These are phyloP conservation scores for Petroica traversi DNA, from an alignment of 2,113 vertebrate genomes.

Conservation along the genomic window DNA sequence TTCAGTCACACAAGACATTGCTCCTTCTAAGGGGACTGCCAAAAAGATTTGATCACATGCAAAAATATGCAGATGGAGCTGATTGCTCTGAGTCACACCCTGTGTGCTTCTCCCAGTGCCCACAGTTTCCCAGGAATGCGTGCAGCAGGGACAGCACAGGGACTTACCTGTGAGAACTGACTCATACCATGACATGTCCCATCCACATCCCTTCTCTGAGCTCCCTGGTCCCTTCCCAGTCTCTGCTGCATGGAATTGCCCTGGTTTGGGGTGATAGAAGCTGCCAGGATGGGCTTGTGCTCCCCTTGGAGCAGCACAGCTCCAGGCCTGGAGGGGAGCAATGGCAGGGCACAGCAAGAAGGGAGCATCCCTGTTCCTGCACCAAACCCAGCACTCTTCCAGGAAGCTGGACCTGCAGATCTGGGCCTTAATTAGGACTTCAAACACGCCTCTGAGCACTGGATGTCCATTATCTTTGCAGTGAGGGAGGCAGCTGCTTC, in stretches of 20 bases:
- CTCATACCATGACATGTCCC: not conserved
- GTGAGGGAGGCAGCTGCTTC: not conserved
- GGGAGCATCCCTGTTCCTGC: not conserved
- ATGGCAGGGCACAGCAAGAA: not conserved
- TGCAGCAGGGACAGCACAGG: not conserved
- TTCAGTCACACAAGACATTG: not conserved
- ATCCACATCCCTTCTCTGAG: fast-evolving
- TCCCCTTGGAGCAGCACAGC: not conserved
- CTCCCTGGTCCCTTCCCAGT: not conserved
- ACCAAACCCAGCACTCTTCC: not conserved
- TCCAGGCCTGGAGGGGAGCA: not conserved
- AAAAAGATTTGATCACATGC: not conserved
- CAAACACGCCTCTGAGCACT: not conserved
- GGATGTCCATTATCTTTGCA: not conserved
- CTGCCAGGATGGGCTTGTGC: not conserved
- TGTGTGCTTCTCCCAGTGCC: not conserved
- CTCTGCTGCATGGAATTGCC: not conserved
- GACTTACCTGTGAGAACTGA: not conserved
- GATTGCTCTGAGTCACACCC: not conserved
- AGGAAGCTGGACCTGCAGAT: not conserved
- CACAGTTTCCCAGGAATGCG: fast-evolving
- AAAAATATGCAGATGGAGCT: not conserved
- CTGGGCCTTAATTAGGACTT: not conserved
- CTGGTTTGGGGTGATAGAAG: not conserved
- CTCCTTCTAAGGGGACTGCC: not conserved